Evolutionary conservation across 2,888 invertebrate species (phyloP), one percentile per base, ranked within the genome.

Genomic region (Onthophagus sagittarius): DNA sequence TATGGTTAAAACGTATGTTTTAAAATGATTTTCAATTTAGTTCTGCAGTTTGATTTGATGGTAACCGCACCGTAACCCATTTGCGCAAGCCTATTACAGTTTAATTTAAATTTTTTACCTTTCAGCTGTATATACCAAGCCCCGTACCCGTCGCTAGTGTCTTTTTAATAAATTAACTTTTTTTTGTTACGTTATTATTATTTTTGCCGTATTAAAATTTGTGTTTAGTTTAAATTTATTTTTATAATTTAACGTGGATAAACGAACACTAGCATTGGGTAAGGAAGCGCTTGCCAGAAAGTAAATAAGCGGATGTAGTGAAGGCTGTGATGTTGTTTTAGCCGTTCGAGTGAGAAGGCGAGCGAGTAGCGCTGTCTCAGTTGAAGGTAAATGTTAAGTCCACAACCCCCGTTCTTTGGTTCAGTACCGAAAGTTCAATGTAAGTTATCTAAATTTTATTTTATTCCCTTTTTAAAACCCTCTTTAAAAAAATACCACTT

Each of bases 261-360:
- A n/a, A 33, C n/a, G 15, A 15, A 32, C 62, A 70, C 63, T 75
- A 75, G 75, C 75, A 75, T 70, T 67, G 75, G 73, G 71, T 74
- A 69, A 73, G 69, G 63, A 71, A 71, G 72, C 74, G 63, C 62
- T 74, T 71, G 70, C 72, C 71, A 67, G 31, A 31, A 23, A 15
- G 15, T 23, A 53, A 53, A 71, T 75, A 73, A 72, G 73, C 73
- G 74, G 76, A 75, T 77, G 72, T 77, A 79, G 77, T 79, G 79
- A 82, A 80, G 80, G 80, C 78, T 81, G 79, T 82, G 80, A 81
- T 83, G 82, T 84, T 85, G 84, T 86, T 86, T 83, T 85, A 86
- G 87, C 86, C 82, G 83, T 87, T 78, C 85, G 84, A 83, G 84
- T 86, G 80, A 85, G 86, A 79, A 85, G 86, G 80, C 85, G 86